These are phyloP conservation scores for Drosophila truncata DNA, from an alignment of 1,140 invertebrate genomes.

Conservation along the genomic window DNA sequence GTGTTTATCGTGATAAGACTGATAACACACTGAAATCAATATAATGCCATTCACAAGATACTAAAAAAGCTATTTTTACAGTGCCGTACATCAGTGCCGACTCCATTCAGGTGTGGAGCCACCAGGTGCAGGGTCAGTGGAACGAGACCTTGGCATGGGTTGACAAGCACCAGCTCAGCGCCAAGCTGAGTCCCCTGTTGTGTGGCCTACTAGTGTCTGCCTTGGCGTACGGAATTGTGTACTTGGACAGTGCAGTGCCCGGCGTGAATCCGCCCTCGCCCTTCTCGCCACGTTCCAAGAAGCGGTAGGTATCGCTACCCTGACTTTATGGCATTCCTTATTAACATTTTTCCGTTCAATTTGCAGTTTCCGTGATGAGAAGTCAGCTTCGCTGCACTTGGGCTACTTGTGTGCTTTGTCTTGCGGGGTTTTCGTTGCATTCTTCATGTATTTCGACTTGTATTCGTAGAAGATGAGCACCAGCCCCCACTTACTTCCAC, in stretches of 20 bases:
- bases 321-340: neutral
- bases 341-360: constrained; percentile 12
- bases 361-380: constrained; percentile 52
- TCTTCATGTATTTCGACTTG: constrained; percentile 60
- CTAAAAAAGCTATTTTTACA: constrained; percentile 43
- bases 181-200: constrained; percentile 62
- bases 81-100: constrained; percentile 60
- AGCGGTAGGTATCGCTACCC: constrained; percentile 47
- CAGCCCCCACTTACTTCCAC: constrained; percentile 13
- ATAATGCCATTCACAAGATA: constrained; percentile 38
- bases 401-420: constrained; percentile 66
- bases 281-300: constrained; percentile 81
- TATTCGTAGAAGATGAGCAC: constrained; percentile 22
- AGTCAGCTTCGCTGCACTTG: constrained; percentile 48
- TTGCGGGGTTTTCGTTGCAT: constrained; percentile 55
- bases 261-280: constrained; percentile 86
- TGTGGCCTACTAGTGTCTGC: constrained; percentile 67
- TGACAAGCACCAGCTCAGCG: constrained; percentile 48
- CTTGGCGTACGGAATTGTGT: constrained; percentile 86
- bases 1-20: constrained; percentile 45
- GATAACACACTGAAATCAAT: constrained; percentile 46
- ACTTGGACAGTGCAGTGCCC: constrained; percentile 86
- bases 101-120: constrained; percentile 42
- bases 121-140: constrained; percentile 53
- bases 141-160: constrained; percentile 55